Percentiles rank a stretch among this genome's conserved stretches.
phyloP scores from a whole-genome alignment of 2,797 vertebrate genomes.

The Galaxias olidus region DNA sequence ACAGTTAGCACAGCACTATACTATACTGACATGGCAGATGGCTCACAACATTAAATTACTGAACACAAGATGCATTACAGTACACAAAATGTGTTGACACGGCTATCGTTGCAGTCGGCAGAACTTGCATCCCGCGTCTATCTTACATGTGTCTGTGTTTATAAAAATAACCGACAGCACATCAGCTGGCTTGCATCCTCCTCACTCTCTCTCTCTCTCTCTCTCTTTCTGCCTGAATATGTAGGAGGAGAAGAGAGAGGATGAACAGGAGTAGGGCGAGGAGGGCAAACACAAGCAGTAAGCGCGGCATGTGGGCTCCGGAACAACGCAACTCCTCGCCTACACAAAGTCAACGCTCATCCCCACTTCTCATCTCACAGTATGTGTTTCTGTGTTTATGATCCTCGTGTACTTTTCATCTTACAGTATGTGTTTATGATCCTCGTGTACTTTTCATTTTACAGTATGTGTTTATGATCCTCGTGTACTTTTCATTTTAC shows the following conservation, averaged over 20 bases:
- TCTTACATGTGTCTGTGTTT: slow-evolving; percentile 4
- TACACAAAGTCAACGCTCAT: slow-evolving; percentile 3
- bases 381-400: neutral
- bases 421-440: too few species aligned
- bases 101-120: slow-evolving; percentile 5
- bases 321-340: neutral
- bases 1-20: slow-evolving; percentile 13
- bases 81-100: slow-evolving; percentile 7
- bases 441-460: too few species aligned
- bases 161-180: neutral
- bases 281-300: neutral
- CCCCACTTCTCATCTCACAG: slow-evolving; percentile 12
- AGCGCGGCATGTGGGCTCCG: neutral
- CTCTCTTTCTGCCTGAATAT: neutral
- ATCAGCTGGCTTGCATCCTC: too few species aligned
- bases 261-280: too few species aligned
- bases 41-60: slow-evolving; percentile 15
- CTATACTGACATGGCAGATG: slow-evolving; percentile 21
- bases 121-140: slow-evolving; percentile 4
- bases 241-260: neutral
- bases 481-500: too few species aligned
- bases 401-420: too few species aligned
- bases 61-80: slow-evolving; percentile 22
- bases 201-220: neutral
- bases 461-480: too few species aligned